These are phyloP conservation scores for Myxocyprinus asiaticus DNA, from an alignment of 2,113 vertebrate species.

Conservation along the genomic window DNA sequence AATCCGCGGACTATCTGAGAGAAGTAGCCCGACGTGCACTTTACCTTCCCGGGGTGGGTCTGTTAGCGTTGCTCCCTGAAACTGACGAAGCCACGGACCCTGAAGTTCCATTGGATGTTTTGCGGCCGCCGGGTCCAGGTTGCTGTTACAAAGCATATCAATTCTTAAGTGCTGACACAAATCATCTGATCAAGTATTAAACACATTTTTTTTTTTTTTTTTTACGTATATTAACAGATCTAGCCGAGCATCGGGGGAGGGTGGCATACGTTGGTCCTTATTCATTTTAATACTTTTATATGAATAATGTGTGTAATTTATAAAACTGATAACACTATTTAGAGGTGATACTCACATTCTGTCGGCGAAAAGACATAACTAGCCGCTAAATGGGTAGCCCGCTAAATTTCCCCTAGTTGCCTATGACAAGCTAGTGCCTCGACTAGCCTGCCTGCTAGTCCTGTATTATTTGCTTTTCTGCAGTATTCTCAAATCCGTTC, in stretches of 20 bases:
- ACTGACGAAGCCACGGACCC: conserved; percentile 49
- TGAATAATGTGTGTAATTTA: too few relatives aligned
- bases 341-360: conserved; percentile 50
- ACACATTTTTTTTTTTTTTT: too few relatives aligned
- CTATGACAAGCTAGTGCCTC: conserved; percentile 35
- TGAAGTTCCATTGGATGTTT: conserved; percentile 56
- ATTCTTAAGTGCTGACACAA: background rate
- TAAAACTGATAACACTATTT: background rate
- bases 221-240: too few relatives aligned
- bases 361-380: conserved; percentile 59
- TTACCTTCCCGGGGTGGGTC: conserved; percentile 58
- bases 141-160: conserved; percentile 43
- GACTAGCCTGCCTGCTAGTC: conserved; percentile 23
- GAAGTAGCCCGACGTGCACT: background rate
- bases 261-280: too few relatives aligned
- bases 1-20: conserved; percentile 48
- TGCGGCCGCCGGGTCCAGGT: conserved; percentile 56
- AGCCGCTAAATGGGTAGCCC: conserved; percentile 27
- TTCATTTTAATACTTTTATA: too few relatives aligned
- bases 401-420: conserved; percentile 46
- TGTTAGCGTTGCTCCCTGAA: conserved; percentile 53
- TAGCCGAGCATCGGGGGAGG: too few relatives aligned
- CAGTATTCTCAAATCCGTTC: conserved; percentile 12
- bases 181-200: background rate
- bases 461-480: background rate